phyloP scores from a whole-genome alignment of 2,113 vertebrate species.

The Antigone vipio region DNA sequence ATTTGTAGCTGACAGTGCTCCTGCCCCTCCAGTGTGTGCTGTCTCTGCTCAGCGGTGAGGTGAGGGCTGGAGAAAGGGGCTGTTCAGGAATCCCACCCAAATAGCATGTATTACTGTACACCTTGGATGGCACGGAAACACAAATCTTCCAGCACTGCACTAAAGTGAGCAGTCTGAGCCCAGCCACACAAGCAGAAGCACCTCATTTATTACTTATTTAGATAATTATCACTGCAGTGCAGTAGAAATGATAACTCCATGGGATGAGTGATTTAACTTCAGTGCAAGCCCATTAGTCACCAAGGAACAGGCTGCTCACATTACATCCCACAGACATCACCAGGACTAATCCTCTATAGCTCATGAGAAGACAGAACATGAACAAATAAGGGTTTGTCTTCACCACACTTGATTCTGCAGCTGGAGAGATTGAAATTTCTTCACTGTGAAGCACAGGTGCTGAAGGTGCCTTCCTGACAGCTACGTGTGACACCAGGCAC shows the following conservation, averaged over 20 bases:
- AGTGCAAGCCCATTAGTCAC: constrained; percentile 13
- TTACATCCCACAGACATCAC: neutral
- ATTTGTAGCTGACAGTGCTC: neutral
- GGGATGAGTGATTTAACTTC: constrained; percentile 50
- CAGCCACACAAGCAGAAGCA: neutral
- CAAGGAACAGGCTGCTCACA: neutral
- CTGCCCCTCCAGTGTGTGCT: neutral
- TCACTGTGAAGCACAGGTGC: neutral
- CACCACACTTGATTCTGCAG: neutral
- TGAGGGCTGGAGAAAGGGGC: neutral
- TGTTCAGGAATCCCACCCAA: neutral
- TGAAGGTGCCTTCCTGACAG: neutral
- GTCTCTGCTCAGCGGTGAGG: neutral
- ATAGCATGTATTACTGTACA: neutral
- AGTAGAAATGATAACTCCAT: constrained; percentile 9
- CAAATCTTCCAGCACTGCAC: neutral
- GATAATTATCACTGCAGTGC: constrained; percentile 12
- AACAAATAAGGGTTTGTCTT: neutral
- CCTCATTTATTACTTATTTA: constrained; percentile 31
- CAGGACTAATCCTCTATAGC: neutral
- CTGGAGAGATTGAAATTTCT: neutral
- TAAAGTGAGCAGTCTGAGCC: neutral
- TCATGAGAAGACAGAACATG: neutral
- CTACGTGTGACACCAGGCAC: neutral
- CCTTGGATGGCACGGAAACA: neutral